Evolutionary conservation across 2,888 invertebrate species (phyloP).

Genomic region (Eulithis prunata): DNA sequence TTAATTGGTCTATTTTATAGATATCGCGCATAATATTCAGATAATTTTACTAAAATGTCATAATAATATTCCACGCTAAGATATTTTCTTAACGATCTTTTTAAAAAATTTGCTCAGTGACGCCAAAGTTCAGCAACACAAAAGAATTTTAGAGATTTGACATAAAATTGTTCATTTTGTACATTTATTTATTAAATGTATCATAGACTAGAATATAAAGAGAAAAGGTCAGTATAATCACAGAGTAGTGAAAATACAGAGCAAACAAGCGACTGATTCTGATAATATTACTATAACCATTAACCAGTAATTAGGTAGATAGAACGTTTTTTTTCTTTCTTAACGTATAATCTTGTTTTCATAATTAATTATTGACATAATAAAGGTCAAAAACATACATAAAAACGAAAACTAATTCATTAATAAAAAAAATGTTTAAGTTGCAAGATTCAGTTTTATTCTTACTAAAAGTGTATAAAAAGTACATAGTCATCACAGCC

Average conservation of each 20-base stretch:
- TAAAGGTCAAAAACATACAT: no score
- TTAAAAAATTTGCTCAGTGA: neutral
- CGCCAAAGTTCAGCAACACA: constrained; percentile 8
- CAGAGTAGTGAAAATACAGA: constrained; percentile 16
- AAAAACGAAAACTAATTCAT: no score
- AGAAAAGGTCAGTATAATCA: constrained; percentile 22
- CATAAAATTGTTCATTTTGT: neutral
- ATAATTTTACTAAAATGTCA: constrained; percentile 52
- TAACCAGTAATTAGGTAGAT: no score
- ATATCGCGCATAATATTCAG: constrained; percentile 49
- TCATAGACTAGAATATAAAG: constrained; percentile 1
- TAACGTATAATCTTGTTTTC: no score
- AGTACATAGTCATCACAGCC: no score
- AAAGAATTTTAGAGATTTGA: constrained; percentile 10
- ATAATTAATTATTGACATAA: no score
- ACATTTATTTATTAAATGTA: neutral
- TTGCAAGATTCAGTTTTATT: no score
- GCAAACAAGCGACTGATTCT: no score
- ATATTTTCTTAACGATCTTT: neutral
- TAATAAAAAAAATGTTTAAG: no score
- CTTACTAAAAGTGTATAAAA: no score
- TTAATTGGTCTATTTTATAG: constrained; percentile 45
- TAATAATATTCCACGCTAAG: constrained; percentile 48
- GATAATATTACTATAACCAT: neutral
- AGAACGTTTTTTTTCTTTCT: no score